Conservation (phyloP, 1,140 invertebrate genomes). For the Propsilocerus akamusi region DNA sequence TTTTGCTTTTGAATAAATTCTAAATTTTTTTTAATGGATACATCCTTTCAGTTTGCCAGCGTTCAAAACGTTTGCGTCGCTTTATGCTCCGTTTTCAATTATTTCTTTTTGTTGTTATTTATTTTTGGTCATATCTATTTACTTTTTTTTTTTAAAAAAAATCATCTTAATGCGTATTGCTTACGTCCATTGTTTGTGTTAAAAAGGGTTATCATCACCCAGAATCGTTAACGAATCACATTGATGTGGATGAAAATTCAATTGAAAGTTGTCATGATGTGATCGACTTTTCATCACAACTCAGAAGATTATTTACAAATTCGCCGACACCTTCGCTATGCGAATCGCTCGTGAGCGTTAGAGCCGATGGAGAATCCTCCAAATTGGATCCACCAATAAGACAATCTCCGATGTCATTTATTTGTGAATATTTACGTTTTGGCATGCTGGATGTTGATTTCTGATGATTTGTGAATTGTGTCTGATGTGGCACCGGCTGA, state of each 20-base stretch:
- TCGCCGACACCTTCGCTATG: not conserved
- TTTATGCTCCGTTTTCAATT: too few species aligned
- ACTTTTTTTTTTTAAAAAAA: too few species aligned
- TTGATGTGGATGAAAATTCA: not conserved
- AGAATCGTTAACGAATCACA: too few species aligned
- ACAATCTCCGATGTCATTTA: constrained; percentile 22
- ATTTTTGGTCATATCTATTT: too few species aligned
- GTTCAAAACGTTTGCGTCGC: too few species aligned
- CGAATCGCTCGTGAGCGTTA: not conserved
- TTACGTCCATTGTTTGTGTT: too few species aligned
- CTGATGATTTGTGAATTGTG: not conserved
- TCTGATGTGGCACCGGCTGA: not conserved
- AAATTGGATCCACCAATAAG: constrained; percentile 15
- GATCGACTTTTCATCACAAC: not conserved
- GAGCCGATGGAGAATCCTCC: constrained; percentile 9
- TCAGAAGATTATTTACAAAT: not conserved
- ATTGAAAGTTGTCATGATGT: not conserved
- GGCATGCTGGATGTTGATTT: not conserved
- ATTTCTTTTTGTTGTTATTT: too few species aligned
- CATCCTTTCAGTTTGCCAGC: too few species aligned
- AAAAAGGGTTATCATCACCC: too few species aligned
- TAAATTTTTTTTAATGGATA: too few species aligned
- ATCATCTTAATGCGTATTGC: too few species aligned
- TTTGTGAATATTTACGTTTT: constrained; percentile 5
- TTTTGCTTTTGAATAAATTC: too few species aligned